These are phyloP conservation scores for Dolichoris vasculosae DNA, from an alignment of 1,140 invertebrate species.

Conservation along the genomic window DNA sequence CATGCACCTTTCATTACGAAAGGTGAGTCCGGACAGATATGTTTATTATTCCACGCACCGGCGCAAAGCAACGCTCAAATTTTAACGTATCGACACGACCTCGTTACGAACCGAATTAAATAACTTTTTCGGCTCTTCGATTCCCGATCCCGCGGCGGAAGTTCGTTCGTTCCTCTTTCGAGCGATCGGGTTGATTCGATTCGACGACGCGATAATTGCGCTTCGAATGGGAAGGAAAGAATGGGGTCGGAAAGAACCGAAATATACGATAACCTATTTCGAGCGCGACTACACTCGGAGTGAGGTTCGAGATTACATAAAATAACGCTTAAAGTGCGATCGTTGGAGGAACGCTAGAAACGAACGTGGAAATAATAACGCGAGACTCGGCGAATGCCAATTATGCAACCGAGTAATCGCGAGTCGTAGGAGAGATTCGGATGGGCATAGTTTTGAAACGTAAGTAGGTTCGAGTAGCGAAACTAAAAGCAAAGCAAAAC, in stretches of 20 bases:
- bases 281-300: too few species aligned
- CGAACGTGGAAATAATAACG: neutral
- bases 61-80: neutral
- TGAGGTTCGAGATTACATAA: constrained; percentile 27
- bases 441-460: neutral
- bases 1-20: constrained; percentile 47
- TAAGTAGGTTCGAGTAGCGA: neutral
- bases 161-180: neutral
- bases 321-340: constrained; percentile 18
- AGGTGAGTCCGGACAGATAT: constrained; percentile 28
- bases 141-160: constrained; percentile 29
- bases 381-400: neutral
- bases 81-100: neutral
- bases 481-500: neutral
- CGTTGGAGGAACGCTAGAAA: too few species aligned
- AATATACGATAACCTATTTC: constrained; percentile 37
- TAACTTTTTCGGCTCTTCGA: constrained; percentile 11
- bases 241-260: constrained; percentile 1
- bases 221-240: too few species aligned
- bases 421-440: neutral
- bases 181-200: neutral
- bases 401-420: neutral
- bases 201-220: constrained; percentile 22
- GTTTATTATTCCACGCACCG: constrained; percentile 37
- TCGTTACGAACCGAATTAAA: constrained; percentile 17